Percentiles rank a stretch among this genome's conserved stretches.
These are phyloP conservation scores for Limnephilus rhombicus DNA, from an alignment of 2,888 invertebrate genomes.

Conservation along the genomic window DNA sequence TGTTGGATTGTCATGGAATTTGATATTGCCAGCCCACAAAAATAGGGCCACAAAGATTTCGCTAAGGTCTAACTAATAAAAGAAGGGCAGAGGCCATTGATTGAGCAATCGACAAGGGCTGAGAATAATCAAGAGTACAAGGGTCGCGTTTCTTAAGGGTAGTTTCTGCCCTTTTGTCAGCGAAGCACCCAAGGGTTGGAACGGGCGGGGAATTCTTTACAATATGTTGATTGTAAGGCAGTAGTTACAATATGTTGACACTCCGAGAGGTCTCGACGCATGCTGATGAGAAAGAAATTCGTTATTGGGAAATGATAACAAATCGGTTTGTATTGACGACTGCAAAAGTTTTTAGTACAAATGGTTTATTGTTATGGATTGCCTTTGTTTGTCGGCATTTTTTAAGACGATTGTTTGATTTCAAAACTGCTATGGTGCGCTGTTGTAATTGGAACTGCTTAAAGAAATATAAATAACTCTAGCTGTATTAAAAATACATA, in stretches of 20 bases:
- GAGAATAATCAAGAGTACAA: neutral
- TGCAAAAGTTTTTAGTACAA: neutral
- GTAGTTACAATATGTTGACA: constrained; percentile 7
- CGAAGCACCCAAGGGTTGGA: constrained; percentile 40
- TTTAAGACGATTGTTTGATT: neutral
- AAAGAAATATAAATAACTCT: neutral
- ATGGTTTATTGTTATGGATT: neutral
- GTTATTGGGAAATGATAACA: constrained; percentile 34
- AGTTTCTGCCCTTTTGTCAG: constrained; percentile 14
- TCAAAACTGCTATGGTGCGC: neutral
- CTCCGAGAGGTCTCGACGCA: constrained; percentile 41
- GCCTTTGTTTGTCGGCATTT: neutral
- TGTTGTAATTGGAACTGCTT: neutral
- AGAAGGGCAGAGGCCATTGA: constrained; percentile 1
- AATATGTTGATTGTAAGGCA: constrained; percentile 13
- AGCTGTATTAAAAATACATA: no score
- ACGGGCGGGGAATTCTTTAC: constrained; percentile 31
- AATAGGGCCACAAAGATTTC: constrained; percentile 13
- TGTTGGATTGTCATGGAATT: constrained; percentile 29
- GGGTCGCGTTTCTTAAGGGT: constrained; percentile 35
- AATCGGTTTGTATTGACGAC: neutral
- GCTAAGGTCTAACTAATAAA: constrained; percentile 18
- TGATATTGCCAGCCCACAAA: constrained; percentile 17
- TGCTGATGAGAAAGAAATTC: constrained; percentile 57
- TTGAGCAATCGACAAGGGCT: constrained; percentile 37